These are phyloP conservation scores for Lepidurus packardi DNA, from an alignment of 1,140 invertebrate genomes.

Conservation along the genomic window DNA sequence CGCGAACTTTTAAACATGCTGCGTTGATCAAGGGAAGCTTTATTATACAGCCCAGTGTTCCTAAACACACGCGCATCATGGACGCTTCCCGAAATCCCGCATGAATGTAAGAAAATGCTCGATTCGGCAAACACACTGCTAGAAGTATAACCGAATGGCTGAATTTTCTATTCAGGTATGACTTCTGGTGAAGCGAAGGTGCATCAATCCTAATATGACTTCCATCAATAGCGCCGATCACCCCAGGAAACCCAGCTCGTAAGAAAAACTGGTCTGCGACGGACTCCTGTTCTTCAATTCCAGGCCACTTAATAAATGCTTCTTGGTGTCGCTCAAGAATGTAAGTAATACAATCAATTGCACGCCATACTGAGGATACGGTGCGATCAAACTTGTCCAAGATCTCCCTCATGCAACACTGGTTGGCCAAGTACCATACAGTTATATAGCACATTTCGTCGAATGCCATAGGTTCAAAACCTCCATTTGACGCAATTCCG, in stretches of 20 bases:
- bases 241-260: neutral
- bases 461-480: neutral
- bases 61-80: slow-evolving; percentile 13
- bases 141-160: neutral
- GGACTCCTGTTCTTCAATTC: neutral
- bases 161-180: slow-evolving; percentile 9
- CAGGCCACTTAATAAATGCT: slow-evolving; percentile 17
- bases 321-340: neutral
- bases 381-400: neutral
- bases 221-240: slow-evolving; percentile 4
- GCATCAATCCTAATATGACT: neutral
- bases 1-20: neutral
- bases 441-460: slow-evolving; percentile 19
- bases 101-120: slow-evolving; percentile 16
- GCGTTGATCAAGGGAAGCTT: neutral
- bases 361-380: neutral
- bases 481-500: neutral
- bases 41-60: neutral
- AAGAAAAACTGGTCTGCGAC: neutral
- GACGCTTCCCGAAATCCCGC: slow-evolving; percentile 12
- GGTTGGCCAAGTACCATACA: slow-evolving; percentile 16
- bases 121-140: slow-evolving; percentile 23
- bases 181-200: neutral
- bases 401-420: neutral
- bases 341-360: neutral